Conservation (phyloP, 2,113 vertebrate species). For the Aplodontia rufa region DNA sequence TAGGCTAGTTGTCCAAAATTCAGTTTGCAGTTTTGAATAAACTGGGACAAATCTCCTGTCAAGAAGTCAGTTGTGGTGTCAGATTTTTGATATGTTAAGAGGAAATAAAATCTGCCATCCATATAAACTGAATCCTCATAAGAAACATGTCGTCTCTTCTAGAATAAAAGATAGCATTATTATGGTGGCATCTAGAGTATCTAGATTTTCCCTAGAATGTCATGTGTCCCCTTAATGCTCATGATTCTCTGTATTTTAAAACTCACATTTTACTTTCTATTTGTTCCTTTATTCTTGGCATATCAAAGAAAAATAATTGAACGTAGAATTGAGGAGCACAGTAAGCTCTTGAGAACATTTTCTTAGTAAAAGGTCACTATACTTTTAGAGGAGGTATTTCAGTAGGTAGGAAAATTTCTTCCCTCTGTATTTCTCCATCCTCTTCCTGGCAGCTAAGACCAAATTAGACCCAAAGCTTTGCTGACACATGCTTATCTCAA, state of each 20-base stretch:
- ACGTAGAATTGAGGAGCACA: neutral
- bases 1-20: neutral
- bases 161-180: neutral
- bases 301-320: neutral
- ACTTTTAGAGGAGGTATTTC: neutral
- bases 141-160: neutral
- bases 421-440: neutral
- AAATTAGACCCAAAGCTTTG: neutral
- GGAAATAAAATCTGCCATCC: neutral
- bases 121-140: neutral
- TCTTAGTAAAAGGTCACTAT: neutral
- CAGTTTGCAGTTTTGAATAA: neutral
- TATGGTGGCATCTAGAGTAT: neutral
- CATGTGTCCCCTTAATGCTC: neutral
- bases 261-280: neutral
- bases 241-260: constrained; percentile 35
- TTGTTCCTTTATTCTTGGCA: neutral
- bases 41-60: neutral
- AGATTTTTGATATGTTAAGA: neutral
- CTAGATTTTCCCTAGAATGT: neutral
- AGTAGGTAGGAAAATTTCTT: neutral
- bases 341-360: neutral
- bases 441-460: neutral
- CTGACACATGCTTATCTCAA: neutral
- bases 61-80: neutral